Evolutionary conservation across 1,140 invertebrate genomes (phyloP).

Genomic region (Orchestia grillus): DNA sequence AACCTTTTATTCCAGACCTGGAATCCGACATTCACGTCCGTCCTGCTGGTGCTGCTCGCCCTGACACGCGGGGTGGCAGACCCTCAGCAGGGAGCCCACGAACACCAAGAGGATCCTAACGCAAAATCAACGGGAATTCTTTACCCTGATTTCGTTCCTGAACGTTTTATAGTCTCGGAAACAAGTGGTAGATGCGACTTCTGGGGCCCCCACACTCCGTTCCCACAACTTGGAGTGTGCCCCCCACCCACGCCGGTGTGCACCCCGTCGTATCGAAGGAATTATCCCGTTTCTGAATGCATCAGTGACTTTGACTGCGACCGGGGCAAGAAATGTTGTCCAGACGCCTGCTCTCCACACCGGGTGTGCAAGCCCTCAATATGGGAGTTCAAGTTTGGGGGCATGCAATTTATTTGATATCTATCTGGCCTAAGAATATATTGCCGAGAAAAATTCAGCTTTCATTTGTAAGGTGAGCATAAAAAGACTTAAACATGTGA

Average conservation of each 20-base stretch:
- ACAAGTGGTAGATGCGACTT: neutral
- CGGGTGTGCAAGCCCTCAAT: neutral
- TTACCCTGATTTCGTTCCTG: neutral
- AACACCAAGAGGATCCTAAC: neutral
- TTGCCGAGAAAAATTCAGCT: too few relatives aligned
- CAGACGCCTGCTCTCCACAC: neutral
- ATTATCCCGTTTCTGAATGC: neutral
- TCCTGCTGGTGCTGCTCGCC: neutral
- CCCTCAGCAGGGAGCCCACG: neutral
- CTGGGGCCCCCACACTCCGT: neutral
- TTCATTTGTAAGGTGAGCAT: too few relatives aligned
- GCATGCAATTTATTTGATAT: neutral
- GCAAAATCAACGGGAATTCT: neutral
- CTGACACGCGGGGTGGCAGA: neutral
- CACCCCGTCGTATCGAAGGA: neutral
- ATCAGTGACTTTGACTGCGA: conserved; percentile 8
- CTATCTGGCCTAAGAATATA: too few relatives aligned
- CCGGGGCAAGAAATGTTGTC: neutral
- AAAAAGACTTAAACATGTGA: too few relatives aligned
- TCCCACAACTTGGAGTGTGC: neutral
- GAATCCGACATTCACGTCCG: neutral
- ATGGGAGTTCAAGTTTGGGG: neutral
- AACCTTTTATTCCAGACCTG: neutral
- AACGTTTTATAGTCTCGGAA: neutral
- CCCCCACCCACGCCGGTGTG: neutral